Percentiles rank a stretch among this genome's conserved stretches.
Evolutionary conservation across 1,140 invertebrate species (phyloP).

Genomic region (Physella acuta): DNA sequence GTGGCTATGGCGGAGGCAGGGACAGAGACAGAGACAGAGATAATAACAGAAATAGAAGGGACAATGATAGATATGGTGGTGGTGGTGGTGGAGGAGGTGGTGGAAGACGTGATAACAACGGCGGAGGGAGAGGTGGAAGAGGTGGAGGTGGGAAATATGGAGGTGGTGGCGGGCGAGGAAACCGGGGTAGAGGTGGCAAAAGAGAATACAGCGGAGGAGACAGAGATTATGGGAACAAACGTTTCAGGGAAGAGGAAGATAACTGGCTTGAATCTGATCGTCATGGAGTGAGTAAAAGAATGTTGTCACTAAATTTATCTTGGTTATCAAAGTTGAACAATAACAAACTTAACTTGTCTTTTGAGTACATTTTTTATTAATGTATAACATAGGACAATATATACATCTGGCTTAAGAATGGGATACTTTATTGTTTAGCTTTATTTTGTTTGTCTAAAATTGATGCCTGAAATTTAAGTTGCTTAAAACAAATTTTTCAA

Average conservation of each 20-base stretch:
- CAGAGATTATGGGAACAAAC: neutral
- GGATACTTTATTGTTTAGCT: too few species aligned
- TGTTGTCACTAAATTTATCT: too few species aligned
- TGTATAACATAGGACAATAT: too few species aligned
- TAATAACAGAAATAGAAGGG: neutral
- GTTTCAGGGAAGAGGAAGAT: neutral
- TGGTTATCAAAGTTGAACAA: too few species aligned
- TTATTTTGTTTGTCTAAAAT: too few species aligned
- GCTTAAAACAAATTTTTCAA: too few species aligned
- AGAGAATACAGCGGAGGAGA: neutral
- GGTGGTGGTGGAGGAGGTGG: neutral
- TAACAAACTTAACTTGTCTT: too few species aligned
- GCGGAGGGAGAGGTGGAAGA: neutral
- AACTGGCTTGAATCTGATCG: neutral
- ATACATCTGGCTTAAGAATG: too few species aligned
- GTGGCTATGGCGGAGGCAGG: neutral
- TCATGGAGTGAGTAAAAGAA: slow-evolving; percentile 6
- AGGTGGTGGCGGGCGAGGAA: neutral
- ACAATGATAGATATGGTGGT: neutral
- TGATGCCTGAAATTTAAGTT: too few species aligned
- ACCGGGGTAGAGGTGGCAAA: neutral
- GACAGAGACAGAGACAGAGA: neutral
- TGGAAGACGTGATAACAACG: neutral
- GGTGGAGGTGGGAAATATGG: neutral
- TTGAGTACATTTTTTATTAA: too few species aligned